Conservation (phyloP, 2,113 vertebrate genomes). For the Accipiter cooperii region DNA sequence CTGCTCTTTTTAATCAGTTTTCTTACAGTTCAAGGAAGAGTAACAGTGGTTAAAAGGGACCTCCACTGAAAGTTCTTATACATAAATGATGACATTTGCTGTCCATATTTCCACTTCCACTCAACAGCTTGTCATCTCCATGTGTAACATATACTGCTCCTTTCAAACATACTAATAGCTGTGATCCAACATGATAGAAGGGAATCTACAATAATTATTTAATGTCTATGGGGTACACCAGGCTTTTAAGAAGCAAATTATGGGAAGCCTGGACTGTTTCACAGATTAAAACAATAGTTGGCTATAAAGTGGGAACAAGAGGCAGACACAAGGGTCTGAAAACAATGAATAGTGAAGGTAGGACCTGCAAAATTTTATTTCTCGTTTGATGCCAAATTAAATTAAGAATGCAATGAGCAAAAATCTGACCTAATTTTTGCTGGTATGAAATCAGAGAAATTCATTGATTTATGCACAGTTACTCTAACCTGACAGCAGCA, state of each 20-base stretch:
- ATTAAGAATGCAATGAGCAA: neutral
- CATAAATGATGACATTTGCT: neutral
- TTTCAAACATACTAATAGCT: neutral
- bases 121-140: neutral
- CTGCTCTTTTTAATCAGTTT: neutral
- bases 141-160: neutral
- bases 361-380: neutral
- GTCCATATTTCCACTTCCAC: neutral
- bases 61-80: neutral
- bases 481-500: neutral
- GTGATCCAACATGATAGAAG: neutral
- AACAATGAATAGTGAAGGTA: neutral
- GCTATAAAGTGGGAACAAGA: neutral
- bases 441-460: neutral
- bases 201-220: neutral
- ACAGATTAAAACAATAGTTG: neutral
- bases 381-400: neutral
- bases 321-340: neutral
- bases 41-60: neutral
- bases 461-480: neutral
- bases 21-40: neutral
- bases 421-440: neutral
- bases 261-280: neutral
- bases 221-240: neutral
- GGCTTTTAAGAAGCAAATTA: neutral